These are phyloP conservation scores for Biston betularia DNA, from an alignment of 2,888 invertebrate species.

Conservation along the genomic window DNA sequence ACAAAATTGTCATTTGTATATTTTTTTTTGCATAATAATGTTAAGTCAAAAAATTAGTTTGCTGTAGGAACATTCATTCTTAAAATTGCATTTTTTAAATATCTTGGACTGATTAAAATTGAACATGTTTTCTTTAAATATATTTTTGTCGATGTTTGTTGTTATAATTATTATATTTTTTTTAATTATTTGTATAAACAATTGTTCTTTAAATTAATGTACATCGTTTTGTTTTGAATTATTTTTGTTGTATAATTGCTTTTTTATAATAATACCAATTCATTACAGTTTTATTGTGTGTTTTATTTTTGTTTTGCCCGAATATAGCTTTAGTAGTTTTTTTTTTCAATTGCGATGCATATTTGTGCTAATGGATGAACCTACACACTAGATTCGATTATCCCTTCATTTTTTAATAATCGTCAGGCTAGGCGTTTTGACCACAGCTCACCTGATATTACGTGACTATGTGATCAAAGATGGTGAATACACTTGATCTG, in stretches of 20 bases:
- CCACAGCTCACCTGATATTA: too few relatives aligned
- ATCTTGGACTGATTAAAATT: constrained; percentile 80
- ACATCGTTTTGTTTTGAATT: constrained; percentile 92
- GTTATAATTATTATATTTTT: constrained; percentile 87
- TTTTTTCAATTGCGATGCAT: constrained; percentile 54
- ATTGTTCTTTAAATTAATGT: constrained; percentile 92
- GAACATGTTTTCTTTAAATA: constrained; percentile 86
- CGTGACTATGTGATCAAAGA: too few relatives aligned
- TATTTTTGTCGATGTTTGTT: constrained; percentile 87
- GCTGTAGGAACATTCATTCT: constrained; percentile 73
- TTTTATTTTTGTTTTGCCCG: constrained; percentile 85
- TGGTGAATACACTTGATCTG: too few relatives aligned
- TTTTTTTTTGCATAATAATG: constrained; percentile 79
- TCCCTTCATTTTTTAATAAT: not conserved
- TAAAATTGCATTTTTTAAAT: constrained; percentile 84
- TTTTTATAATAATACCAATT: constrained; percentile 91
- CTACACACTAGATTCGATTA: constrained; percentile 12
- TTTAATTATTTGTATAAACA: constrained; percentile 90
- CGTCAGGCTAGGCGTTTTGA: too few relatives aligned
- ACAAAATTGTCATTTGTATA: constrained; percentile 50
- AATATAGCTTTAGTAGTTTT: constrained; percentile 70
- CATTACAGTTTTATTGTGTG: constrained; percentile 89
- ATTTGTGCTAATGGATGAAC: constrained; percentile 77
- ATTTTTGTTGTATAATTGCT: constrained; percentile 92
- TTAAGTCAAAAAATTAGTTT: constrained; percentile 71